Evolutionary conservation across 2,888 invertebrate species (phyloP), one percentile per base, ranked within the genome.

Genomic region (Leptinotarsa tumamoca): DNA sequence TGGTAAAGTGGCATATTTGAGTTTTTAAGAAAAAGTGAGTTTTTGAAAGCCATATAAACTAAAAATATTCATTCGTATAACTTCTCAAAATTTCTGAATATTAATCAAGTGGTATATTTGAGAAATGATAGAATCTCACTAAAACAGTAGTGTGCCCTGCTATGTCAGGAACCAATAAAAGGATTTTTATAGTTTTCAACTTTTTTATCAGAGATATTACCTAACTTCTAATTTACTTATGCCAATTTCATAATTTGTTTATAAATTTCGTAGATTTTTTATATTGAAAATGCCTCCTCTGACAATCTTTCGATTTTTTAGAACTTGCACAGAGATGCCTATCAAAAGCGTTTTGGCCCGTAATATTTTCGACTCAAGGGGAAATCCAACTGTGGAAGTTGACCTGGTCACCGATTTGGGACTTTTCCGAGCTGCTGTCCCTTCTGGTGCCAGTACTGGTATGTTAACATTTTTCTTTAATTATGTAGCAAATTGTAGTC

Each of bases 351-450:
- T 99, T 87, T 93, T 95, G 87, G 99, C 99, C 82, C 96, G 99
- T 89, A 97, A 97, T 90, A 99, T 99, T 90, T 99, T 96, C 89
- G 99, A 99, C 91, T 99, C 98, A 76, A 95, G 99, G 89, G 99
- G 99, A 80, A 99, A 99, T 88, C 99, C 99, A 82, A 99, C 99
- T 63, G 98, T 99, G 72, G 99, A 99, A 90, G 99, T 99, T 83
- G 94, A 94, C 86, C 88, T 94, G 84, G 91, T 93, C 3, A 94
- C 94, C 33, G 97, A 95, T 83, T 93, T 94, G 85, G 97, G 95
- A 67, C 90, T 95, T 5, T 96, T 95, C 90, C 92, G 98, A 77
- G 97, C 98, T 75, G 99, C 98, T 73, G 99, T 99, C 5, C 99
- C 99, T 67, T 98, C 98, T 74, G 99, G 99, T 78, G 99, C 99